phyloP scores from a whole-genome alignment of 2,888 invertebrate species.

The Tenthredo distinguenda region DNA sequence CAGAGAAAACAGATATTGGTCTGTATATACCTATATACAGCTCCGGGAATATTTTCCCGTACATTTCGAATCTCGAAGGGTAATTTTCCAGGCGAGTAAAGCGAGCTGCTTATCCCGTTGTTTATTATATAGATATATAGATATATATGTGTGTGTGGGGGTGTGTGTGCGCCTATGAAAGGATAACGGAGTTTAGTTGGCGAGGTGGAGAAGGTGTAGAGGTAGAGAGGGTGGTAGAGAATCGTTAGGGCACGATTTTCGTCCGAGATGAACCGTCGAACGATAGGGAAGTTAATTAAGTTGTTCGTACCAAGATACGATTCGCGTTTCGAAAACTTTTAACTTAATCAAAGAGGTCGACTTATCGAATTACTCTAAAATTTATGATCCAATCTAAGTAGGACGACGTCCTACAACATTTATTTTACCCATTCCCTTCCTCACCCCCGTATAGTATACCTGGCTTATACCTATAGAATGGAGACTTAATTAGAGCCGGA shows the following conservation, averaged over 20 bases:
- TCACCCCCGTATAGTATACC: not conserved
- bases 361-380: slow-evolving; percentile 52
- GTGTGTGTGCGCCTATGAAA: not conserved
- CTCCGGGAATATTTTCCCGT: not conserved
- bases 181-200: slow-evolving; percentile 36
- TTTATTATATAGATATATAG: slow-evolving; percentile 11
- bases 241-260: slow-evolving; percentile 43
- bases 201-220: not conserved
- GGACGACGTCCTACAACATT: slow-evolving; percentile 40
- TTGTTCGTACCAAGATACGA: slow-evolving; percentile 48
- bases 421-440: slow-evolving; percentile 9
- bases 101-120: slow-evolving; percentile 35
- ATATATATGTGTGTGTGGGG: not conserved
- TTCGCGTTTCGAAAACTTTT: slow-evolving; percentile 44
- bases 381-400: slow-evolving; percentile 45
- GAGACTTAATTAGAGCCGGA: slow-evolving; percentile 43
- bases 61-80: slow-evolving; percentile 24
- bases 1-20: slow-evolving; percentile 19
- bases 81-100: slow-evolving; percentile 35
- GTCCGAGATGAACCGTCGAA: slow-evolving; percentile 43
- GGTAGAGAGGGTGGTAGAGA: not conserved
- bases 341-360: slow-evolving; percentile 51
- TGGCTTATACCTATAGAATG: not conserved
- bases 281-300: slow-evolving; percentile 45
- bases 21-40: not conserved